Conservation (phyloP, 2,797 vertebrate genomes). For the Sparidentex hasta region DNA sequence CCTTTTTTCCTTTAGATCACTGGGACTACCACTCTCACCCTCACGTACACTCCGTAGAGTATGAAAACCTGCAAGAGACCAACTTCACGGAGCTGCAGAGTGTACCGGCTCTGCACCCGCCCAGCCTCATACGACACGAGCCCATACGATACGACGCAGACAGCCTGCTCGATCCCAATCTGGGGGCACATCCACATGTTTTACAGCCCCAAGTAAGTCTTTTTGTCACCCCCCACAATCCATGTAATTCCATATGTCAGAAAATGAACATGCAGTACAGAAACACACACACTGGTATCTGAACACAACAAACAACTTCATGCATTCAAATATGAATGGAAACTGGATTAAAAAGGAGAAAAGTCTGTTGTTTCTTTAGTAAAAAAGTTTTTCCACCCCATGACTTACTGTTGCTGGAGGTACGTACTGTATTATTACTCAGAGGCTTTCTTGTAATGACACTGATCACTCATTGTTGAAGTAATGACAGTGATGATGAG, state of each 20-base stretch:
- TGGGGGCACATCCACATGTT: conserved; percentile 84
- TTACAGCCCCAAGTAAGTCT: conserved; percentile 82
- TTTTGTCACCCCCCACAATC: background rate
- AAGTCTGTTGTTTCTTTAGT: background rate
- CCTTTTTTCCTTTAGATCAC: conserved; percentile 86
- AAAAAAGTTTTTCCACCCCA: background rate
- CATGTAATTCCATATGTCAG: background rate
- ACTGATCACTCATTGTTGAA: background rate
- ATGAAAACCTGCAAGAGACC: conserved; percentile 92
- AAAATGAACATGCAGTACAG: background rate
- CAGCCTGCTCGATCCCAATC: conserved; percentile 89
- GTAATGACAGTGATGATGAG: background rate
- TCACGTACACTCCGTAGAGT: conserved; percentile 90
- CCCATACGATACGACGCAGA: conserved; percentile 91
- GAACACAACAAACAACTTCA: background rate
- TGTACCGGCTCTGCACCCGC: conserved; percentile 92
- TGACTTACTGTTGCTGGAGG: background rate
- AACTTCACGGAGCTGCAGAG: conserved; percentile 98
- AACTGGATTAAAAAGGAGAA: background rate
- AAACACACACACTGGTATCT: conserved; percentile 3
- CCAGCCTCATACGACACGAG: conserved; percentile 92
- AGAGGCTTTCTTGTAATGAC: background rate
- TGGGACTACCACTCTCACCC: conserved; percentile 95
- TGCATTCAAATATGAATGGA: background rate
- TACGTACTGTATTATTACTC: background rate